phyloP scores from a whole-genome alignment of 2,113 vertebrate genomes.

The Setophaga petechia region DNA sequence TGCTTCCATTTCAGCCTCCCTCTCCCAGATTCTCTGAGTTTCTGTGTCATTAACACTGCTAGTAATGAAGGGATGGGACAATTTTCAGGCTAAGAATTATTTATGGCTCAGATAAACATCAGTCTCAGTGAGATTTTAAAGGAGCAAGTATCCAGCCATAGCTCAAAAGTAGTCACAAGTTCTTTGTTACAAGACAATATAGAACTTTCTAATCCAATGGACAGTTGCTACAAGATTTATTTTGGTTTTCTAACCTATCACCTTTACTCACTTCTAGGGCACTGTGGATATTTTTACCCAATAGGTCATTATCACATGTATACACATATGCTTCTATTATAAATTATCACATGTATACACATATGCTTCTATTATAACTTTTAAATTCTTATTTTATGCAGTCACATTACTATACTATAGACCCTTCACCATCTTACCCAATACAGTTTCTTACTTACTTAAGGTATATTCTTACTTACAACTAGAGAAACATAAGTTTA shows the following conservation, averaged over 20 bases:
- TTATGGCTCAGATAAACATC: not conserved
- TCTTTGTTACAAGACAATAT: not conserved
- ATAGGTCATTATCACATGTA: not conserved
- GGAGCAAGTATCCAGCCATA: not conserved
- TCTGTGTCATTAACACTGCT: not conserved
- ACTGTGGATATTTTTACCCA: not conserved
- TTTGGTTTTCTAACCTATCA: not conserved
- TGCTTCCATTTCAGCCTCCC: not conserved
- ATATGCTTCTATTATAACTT: not conserved
- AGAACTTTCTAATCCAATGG: not conserved
- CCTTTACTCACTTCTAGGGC: not conserved
- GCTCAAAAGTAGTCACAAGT: not conserved
- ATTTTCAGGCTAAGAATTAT: not conserved
- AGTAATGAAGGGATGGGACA: not conserved
- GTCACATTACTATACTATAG: not conserved
- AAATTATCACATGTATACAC: not conserved
- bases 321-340: not conserved
- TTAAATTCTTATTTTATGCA: not conserved
- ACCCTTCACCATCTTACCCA: not conserved
- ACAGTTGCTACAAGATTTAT: not conserved
- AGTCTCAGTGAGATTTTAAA: not conserved
- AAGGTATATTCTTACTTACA: not conserved
- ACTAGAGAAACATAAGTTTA: not conserved
- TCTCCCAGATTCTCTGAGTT: not conserved
- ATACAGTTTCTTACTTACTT: not conserved